phyloP scores from a whole-genome alignment of 2,888 invertebrate genomes.

The Sipha maydis region DNA sequence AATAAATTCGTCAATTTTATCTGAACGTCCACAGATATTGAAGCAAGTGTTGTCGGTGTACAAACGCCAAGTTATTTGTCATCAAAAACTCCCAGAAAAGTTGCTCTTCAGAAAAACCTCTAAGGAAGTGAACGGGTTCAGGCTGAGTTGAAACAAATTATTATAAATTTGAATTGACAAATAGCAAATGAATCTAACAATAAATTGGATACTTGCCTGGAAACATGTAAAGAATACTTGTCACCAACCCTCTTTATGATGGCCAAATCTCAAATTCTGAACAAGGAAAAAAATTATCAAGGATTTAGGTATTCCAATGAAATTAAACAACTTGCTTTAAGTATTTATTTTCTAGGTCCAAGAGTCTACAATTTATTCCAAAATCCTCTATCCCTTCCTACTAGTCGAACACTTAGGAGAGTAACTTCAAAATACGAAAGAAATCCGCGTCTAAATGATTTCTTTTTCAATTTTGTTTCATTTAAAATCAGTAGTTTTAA shows the following conservation, averaged over 20 bases:
- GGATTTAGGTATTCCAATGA: not conserved
- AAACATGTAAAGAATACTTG: not conserved
- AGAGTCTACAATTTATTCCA: not conserved
- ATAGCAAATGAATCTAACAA: no score
- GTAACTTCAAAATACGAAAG: not conserved
- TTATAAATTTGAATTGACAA: no score
- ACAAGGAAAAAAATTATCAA: not conserved
- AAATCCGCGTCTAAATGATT: constrained; percentile 11
- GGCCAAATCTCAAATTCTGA: not conserved
- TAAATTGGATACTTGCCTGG: no score
- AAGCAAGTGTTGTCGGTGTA: no score
- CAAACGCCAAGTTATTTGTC: no score
- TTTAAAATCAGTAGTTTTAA: not conserved
- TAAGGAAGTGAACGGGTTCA: no score
- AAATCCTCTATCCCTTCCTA: not conserved
- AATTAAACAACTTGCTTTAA: not conserved
- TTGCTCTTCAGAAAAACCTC: no score
- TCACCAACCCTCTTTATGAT: not conserved
- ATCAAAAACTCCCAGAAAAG: no score
- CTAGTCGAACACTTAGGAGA: not conserved
- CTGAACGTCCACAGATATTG: no score
- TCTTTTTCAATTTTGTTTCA: constrained; percentile 11
- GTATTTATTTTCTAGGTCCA: not conserved
- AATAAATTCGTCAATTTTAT: no score
- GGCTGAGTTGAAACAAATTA: no score